These are phyloP conservation scores for Gerris lacustris DNA, from an alignment of 2,888 invertebrate species.

Conservation along the genomic window DNA sequence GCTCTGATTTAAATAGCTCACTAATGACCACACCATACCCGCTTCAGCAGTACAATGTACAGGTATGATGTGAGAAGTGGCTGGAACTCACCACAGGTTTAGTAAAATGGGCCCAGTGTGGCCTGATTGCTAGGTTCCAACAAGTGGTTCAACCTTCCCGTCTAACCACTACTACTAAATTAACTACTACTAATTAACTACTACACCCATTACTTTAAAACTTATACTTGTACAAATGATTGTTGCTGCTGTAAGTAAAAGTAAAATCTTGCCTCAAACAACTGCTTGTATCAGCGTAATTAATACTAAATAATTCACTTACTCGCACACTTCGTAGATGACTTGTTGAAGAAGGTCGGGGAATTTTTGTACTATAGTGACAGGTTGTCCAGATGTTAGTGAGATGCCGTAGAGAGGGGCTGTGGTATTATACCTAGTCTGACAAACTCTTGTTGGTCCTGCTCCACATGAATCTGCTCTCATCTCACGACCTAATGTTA, in stretches of 20 bases:
- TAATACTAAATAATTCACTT: conserved; percentile 36
- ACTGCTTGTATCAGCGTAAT: background rate
- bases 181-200: no score
- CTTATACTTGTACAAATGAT: background rate
- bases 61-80: no score
- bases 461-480: conserved; percentile 42
- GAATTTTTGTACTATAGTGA: conserved; percentile 87
- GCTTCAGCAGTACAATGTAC: no score
- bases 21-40: no score
- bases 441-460: conserved; percentile 65
- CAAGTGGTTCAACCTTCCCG: no score
- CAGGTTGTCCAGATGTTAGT: conserved; percentile 79
- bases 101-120: no score
- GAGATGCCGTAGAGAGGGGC: conserved; percentile 93
- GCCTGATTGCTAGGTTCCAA: no score
- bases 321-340: conserved; percentile 87
- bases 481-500: conserved; percentile 18
- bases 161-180: no score
- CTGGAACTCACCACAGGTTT: no score
- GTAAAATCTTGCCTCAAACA: background rate
- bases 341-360: conserved; percentile 85
- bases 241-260: background rate
- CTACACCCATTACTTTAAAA: no score
- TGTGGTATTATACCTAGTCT: conserved; percentile 81
- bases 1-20: no score